These are phyloP conservation scores for Baronia brevicornis DNA, from an alignment of 2,888 invertebrate genomes.

Conservation along the genomic window DNA sequence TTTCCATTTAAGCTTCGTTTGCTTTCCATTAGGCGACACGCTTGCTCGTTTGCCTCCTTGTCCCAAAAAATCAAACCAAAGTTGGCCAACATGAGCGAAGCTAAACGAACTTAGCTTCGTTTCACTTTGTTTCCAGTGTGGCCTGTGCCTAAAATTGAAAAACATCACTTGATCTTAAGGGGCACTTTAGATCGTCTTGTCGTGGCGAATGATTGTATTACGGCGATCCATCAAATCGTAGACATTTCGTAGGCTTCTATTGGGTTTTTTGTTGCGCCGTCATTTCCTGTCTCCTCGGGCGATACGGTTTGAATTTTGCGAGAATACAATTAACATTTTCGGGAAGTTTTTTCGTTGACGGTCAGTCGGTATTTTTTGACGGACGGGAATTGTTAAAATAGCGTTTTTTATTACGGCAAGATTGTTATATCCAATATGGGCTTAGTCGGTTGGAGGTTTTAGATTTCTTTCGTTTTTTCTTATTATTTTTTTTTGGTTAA, in stretches of 20 bases:
- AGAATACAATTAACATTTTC: conserved; percentile 61
- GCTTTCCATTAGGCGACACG: no score
- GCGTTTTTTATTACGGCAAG: conserved; percentile 38
- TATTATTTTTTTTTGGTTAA: conserved; percentile 25
- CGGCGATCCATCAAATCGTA: conserved; percentile 66
- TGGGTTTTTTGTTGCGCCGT: conserved; percentile 55
- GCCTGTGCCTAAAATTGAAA: conserved; percentile 51
- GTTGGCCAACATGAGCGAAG: no score
- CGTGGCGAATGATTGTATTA: conserved; percentile 67
- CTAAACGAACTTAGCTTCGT: no score
- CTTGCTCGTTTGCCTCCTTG: no score
- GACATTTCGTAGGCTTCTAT: conserved; percentile 61
- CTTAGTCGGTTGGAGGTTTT: conserved; percentile 32
- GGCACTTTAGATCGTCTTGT: conserved; percentile 64
- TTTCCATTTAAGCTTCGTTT: no score
- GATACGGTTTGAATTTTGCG: conserved; percentile 52
- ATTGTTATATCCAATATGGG: conserved; percentile 36
- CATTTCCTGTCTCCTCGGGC: conserved; percentile 67
- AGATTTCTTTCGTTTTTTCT: conserved; percentile 34
- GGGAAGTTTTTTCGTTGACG: conserved; percentile 41
- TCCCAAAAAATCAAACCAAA: no score
- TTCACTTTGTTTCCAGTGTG: no score
- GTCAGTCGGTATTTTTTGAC: conserved; percentile 65
- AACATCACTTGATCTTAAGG: conserved; percentile 71
- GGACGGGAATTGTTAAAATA: conserved; percentile 37